Conservation (phyloP, 2,797 vertebrate genomes). For the Aulostomus chinensis region DNA sequence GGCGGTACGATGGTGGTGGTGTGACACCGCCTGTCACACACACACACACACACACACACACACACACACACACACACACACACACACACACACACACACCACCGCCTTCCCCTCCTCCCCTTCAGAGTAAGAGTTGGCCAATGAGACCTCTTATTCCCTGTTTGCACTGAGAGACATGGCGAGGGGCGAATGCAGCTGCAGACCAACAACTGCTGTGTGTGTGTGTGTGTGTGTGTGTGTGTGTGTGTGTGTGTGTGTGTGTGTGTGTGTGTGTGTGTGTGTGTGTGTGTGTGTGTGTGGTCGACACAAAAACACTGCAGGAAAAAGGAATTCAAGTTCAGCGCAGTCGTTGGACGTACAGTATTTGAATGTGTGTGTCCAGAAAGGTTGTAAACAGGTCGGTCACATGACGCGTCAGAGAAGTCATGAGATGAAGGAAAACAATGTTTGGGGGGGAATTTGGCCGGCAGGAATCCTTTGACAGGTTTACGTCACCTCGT, state of each 20-base stretch:
- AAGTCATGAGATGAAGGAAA: no score
- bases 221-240: conserved; percentile 22
- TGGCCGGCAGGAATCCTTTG: no score
- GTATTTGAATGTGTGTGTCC: no score
- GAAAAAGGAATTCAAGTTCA: no score
- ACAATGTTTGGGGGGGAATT: no score
- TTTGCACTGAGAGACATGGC: conserved; percentile 46
- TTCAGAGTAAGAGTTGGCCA: conserved; percentile 43
- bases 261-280: conserved; percentile 23
- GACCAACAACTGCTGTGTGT: conserved; percentile 35
- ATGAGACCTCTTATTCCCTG: conserved; percentile 69
- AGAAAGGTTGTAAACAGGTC: no score
- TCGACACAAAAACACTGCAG: no score
- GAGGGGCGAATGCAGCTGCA: conserved; percentile 60
- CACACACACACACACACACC: background rate
- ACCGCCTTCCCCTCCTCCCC: background rate
- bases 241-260: conserved; percentile 25
- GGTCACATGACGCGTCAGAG: no score
- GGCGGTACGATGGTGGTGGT: conserved; percentile 46
- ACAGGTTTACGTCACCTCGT: no score
- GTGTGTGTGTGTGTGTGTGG: no score
- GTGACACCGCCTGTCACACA: conserved; percentile 35
- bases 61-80: conserved; percentile 18
- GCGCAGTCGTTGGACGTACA: no score
- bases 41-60: conserved; percentile 29